phyloP scores from a whole-genome alignment of 2,888 invertebrate species.

The Caenorhabditis parvicauda region DNA sequence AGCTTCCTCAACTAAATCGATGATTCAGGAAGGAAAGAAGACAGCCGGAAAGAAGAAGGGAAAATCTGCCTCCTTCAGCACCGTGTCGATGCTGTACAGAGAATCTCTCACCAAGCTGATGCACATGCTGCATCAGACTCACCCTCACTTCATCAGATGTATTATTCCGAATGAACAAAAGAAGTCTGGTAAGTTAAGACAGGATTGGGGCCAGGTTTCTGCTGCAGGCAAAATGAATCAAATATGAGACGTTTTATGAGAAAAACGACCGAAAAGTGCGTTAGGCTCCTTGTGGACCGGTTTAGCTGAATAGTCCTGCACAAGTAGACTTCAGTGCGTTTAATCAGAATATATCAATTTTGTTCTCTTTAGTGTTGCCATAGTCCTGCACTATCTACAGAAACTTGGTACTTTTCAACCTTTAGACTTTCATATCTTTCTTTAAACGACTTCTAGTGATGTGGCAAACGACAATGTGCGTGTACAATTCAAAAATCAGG shows the following conservation, averaged over 20 bases:
- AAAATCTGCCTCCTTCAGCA: slow-evolving; percentile 71
- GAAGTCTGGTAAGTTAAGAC: slow-evolving; percentile 51
- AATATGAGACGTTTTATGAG: too few species aligned
- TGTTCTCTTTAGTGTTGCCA: neutral
- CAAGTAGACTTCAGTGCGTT: neutral
- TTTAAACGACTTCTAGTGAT: too few species aligned
- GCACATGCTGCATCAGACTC: slow-evolving; percentile 90
- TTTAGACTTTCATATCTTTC: too few species aligned
- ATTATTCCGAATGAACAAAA: slow-evolving; percentile 88
- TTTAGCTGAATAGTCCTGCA: neutral
- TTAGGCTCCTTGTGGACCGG: neutral
- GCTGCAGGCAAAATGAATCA: too few species aligned
- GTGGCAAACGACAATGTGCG: too few species aligned
- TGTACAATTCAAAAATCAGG: too few species aligned
- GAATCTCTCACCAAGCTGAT: slow-evolving; percentile 86
- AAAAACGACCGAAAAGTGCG: too few species aligned
- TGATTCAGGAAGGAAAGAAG: slow-evolving; percentile 44
- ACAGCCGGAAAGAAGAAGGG: slow-evolving; percentile 55
- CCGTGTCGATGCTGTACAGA: slow-evolving; percentile 97
- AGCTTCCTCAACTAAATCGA: too few species aligned
- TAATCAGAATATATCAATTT: neutral
- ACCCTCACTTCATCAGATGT: slow-evolving; percentile 99
- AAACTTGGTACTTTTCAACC: too few species aligned
- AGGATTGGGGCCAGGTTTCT: slow-evolving; percentile 1
- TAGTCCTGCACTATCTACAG: too few species aligned